phyloP scores from a whole-genome alignment of 2,113 vertebrate genomes.

The Butorides virescens region DNA sequence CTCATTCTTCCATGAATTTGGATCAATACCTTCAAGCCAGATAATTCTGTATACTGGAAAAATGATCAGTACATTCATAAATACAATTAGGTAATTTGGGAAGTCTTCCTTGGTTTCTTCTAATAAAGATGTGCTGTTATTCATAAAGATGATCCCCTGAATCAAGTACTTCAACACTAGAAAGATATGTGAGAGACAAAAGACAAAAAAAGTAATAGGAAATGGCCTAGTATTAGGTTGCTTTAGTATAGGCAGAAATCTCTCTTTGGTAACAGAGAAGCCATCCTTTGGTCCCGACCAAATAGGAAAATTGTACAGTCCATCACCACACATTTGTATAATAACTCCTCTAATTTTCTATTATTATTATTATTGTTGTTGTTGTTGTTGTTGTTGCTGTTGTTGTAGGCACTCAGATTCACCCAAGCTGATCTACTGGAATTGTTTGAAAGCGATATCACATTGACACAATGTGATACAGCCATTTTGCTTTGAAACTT shows the following conservation, averaged over 20 bases:
- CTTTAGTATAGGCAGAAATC: neutral
- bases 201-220: neutral
- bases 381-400: neutral
- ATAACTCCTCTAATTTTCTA: neutral
- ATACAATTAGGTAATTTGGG: neutral
- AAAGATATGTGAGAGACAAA: neutral
- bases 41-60: neutral
- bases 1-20: neutral
- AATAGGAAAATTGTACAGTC: neutral
- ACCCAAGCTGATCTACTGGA: neutral
- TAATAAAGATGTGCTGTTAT: neutral
- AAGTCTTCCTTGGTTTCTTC: neutral
- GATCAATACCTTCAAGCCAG: neutral
- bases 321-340: neutral
- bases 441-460: neutral
- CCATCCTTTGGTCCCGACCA: neutral
- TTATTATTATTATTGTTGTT: neutral
- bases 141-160: neutral
- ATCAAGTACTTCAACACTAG: neutral
- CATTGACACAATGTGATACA: neutral
- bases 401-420: neutral
- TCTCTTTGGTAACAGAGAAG: neutral
- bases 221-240: neutral
- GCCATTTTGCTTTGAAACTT: neutral
- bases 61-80: neutral